phyloP scores from a whole-genome alignment of 2,797 vertebrate species.

The Allobates femoralis region DNA sequence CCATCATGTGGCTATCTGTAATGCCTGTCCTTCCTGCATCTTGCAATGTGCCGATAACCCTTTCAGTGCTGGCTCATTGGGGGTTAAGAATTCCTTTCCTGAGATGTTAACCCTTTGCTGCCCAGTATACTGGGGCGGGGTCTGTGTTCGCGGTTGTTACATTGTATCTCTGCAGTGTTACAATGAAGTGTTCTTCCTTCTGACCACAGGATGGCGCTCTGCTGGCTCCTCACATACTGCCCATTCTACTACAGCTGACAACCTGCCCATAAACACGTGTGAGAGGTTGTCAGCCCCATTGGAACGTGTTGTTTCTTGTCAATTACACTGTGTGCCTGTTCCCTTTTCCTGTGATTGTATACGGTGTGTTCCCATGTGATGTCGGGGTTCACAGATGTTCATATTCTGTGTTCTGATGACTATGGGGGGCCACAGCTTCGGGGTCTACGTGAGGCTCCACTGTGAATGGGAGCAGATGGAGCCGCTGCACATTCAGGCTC shows the following conservation, averaged over 20 bases:
- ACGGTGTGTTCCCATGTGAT: too few species aligned
- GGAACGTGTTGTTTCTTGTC: too few species aligned
- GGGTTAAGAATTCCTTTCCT: not conserved
- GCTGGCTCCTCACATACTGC: not conserved
- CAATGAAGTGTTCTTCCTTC: too few species aligned
- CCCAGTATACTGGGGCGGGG: too few species aligned
- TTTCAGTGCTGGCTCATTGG: not conserved
- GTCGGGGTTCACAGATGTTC: too few species aligned
- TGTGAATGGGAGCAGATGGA: not conserved
- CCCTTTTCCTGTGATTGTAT: too few species aligned
- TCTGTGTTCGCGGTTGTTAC: not conserved
- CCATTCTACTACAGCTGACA: too few species aligned
- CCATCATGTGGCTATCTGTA: too few species aligned
- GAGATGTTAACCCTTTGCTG: not conserved
- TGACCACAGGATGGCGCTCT: constrained; percentile 23
- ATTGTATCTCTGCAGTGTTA: not conserved
- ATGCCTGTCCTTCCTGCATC: not conserved
- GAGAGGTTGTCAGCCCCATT: too few species aligned
- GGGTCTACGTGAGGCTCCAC: not conserved
- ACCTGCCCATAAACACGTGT: too few species aligned
- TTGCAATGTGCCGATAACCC: not conserved
- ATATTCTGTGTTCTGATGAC: too few species aligned
- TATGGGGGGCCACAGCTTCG: not conserved
- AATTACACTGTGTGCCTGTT: too few species aligned
- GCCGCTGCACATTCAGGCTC: constrained; percentile 14